Conservation (phyloP, 1,140 invertebrate genomes). For the Drosophila pachea region DNA sequence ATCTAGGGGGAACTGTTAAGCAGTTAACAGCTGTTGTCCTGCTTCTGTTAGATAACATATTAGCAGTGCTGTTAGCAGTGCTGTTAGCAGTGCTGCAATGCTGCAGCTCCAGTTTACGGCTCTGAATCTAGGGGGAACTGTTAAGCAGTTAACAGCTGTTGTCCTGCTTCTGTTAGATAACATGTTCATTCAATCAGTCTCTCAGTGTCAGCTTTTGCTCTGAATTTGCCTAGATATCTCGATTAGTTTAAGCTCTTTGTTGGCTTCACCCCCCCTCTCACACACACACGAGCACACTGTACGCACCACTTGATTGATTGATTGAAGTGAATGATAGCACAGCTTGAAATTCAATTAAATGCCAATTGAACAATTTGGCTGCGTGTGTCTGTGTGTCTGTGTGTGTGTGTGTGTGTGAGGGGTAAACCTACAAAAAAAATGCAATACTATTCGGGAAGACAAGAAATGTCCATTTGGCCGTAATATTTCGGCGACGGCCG, state of each 20-base stretch:
- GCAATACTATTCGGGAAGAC: constrained; percentile 10
- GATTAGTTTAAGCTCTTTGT: too few species aligned
- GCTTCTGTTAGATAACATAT: not conserved
- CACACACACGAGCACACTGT: not conserved
- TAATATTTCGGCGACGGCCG: constrained; percentile 24
- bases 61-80: not conserved
- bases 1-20: not conserved
- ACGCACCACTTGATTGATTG: constrained; percentile 18
- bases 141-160: constrained; percentile 4
- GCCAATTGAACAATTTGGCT: constrained; percentile 34
- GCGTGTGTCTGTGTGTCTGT: not conserved
- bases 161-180: not conserved
- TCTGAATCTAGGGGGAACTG: not conserved
- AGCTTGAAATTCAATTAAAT: constrained; percentile 39
- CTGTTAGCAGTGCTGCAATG: too few species aligned
- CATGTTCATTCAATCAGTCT: too few species aligned
- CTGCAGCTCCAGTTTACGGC: too few species aligned
- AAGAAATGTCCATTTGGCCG: constrained; percentile 47
- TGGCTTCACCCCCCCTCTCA: not conserved
- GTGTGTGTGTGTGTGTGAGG: not conserved
- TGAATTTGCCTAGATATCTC: not conserved
- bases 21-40: not conserved
- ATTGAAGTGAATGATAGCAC: constrained; percentile 25
- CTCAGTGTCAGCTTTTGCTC: too few species aligned
- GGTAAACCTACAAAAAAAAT: not conserved